phyloP scores from a whole-genome alignment of 2,113 vertebrate species.

The Suricata suricatta region DNA sequence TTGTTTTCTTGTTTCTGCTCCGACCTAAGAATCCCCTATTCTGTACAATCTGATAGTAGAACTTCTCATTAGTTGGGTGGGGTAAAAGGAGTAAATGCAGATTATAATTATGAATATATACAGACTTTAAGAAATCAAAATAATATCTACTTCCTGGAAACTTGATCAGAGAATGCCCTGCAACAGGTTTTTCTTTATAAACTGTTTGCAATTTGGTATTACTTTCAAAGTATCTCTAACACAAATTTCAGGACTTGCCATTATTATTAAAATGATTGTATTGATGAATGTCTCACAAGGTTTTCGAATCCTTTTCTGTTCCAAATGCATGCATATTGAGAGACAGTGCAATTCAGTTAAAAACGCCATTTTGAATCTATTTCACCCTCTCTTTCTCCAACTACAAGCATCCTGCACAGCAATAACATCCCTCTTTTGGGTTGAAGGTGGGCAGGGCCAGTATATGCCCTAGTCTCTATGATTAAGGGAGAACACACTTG shows the following conservation, averaged over 20 bases:
- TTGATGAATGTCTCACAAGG: not conserved
- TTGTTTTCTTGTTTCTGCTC: conserved; percentile 37
- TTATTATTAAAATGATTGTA: conserved; percentile 1
- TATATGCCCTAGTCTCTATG: not conserved
- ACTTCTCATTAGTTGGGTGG: not conserved
- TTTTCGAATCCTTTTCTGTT: not conserved
- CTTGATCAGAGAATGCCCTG: not conserved
- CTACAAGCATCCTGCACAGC: not conserved
- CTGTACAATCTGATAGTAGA: conserved; percentile 14
- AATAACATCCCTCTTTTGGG: not conserved
- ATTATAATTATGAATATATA: not conserved
- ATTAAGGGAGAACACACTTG: not conserved
- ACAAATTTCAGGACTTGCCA: conserved; percentile 27
- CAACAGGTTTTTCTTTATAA: not conserved
- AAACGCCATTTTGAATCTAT: conserved; percentile 37
- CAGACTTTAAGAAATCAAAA: not conserved
- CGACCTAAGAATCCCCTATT: not conserved
- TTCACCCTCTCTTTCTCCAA: not conserved
- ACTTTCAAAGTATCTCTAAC: not conserved
- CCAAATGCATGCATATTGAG: not conserved
- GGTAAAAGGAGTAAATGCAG: not conserved
- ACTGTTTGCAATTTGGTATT: not conserved
- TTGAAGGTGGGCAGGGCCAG: not conserved
- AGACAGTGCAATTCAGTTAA: not conserved
- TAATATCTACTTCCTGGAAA: not conserved